Base-by-base conservation (phyloP, 2,888 invertebrate species). In the Pterostichus madidus region DNA sequence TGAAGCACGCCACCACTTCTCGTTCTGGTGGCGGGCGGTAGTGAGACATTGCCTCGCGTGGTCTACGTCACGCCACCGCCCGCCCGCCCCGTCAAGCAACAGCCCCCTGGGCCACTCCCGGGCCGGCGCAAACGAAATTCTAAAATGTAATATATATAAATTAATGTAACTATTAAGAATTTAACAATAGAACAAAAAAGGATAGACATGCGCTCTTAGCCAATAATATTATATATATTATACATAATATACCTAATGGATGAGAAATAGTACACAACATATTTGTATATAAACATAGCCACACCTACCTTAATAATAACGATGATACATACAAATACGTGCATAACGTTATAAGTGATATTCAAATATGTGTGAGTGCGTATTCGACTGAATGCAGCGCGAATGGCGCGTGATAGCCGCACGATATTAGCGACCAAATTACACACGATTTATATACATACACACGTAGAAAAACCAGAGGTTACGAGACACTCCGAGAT, bases 131-230 rank as follows among this genome's bases (percentile, higher is more conserved):
- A 89, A 90, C 90, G 89, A 90, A 90, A 90, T 90, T 90, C 90
- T 90, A 90, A 90, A 89, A 88, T 90, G 89, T 89, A 89, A 89
- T 88, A 89, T 89, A 88, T 88, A 87, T 88, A 87, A 85, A 85
- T 85, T 85, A 86, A 87, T 88, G 87, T 88, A 88, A 88, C 88
- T 87, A 86, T 87, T 64, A 88, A 88, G 87, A 86, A 87, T 87
- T 88, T 86, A 88, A 86, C 88, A 86, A 86, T 83, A 85, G 86
- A 87, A 86, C 86, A 85, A 86, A 85, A 86, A 85, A 85, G 84
- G 84, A 85, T 84, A 75, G 87, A 88, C 86, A 89, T 88, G 88
- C 89, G 89, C 89, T 89, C 89, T 88, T 89, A 89, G 89, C 87
- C 87, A 77, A 68, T 73, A 80, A 73, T 83, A 83, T 83, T 83